A percentile compares a stretch with the other conserved stretches of the same genome.
These are phyloP conservation scores for Acanthococcus lagerstroemiae DNA, from an alignment of 2,888 invertebrate genomes.

Conservation along the genomic window DNA sequence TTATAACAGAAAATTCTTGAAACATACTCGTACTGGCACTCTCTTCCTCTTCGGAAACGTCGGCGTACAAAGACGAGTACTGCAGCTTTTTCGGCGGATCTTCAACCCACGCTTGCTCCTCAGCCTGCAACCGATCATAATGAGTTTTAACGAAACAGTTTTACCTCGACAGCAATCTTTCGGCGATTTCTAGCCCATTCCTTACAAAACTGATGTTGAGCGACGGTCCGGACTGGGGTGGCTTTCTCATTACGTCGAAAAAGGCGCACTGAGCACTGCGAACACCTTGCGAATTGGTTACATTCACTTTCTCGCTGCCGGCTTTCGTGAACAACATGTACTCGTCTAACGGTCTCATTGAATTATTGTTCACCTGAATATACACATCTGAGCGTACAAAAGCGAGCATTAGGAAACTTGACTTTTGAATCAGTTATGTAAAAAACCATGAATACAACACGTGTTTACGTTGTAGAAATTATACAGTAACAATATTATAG, in stretches of 20 bases:
- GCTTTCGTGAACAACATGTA: constrained; percentile 84
- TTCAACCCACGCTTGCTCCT: constrained; percentile 64
- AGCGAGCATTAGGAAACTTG: neutral
- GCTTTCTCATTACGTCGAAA: constrained; percentile 55
- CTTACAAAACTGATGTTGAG: constrained; percentile 48
- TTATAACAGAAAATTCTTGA: too few species aligned
- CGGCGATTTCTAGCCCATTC: constrained; percentile 30
- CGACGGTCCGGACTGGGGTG: constrained; percentile 47
- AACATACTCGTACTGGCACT: constrained; percentile 49
- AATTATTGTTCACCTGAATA: constrained; percentile 67
- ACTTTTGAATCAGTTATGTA: neutral
- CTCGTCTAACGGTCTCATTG: constrained; percentile 80
- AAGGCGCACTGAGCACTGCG: constrained; percentile 76
- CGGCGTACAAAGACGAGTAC: constrained; percentile 63
- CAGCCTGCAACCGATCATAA: too few species aligned
- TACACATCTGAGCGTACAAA: constrained; percentile 60
- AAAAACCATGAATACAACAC: too few species aligned
- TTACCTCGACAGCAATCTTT: too few species aligned
- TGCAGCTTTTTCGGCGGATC: constrained; percentile 67
- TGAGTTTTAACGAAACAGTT: too few species aligned
- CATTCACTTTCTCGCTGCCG: constrained; percentile 72
- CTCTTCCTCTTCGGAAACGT: constrained; percentile 66
- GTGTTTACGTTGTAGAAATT: too few species aligned
- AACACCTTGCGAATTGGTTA: constrained; percentile 76
- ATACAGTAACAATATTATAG: too few species aligned